Conservation (phyloP, 1,140 invertebrate genomes). For the Aphaenogaster rudis region DNA sequence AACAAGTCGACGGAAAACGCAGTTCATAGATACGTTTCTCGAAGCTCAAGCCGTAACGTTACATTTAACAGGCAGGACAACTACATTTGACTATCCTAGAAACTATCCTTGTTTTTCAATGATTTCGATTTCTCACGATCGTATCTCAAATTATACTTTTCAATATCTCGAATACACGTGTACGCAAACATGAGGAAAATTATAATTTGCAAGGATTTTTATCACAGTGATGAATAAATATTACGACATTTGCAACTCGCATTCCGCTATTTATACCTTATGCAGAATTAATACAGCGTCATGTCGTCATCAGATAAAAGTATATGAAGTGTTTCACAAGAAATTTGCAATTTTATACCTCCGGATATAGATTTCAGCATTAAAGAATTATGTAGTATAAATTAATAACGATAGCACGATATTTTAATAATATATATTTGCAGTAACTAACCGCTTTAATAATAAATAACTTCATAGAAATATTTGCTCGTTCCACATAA, state of each 20-base stretch:
- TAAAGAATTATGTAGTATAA: not conserved
- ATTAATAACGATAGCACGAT: not conserved
- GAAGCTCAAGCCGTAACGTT: not conserved
- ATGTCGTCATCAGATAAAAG: not conserved
- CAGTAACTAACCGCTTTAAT: not conserved
- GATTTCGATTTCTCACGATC: not conserved
- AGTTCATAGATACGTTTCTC: not conserved
- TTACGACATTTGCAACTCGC: not conserved
- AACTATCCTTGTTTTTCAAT: not conserved
- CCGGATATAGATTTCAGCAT: no score
- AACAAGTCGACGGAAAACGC: slow-evolving; percentile 58
- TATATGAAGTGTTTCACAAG: not conserved
- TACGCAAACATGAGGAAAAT: not conserved
- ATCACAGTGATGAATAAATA: slow-evolving; percentile 23
- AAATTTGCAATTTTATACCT: not conserved
- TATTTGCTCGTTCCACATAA: not conserved
- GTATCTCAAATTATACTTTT: not conserved
- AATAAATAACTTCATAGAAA: not conserved
- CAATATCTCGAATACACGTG: not conserved
- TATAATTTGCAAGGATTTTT: slow-evolving; percentile 1
- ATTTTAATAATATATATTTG: not conserved
- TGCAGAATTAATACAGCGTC: not conserved
- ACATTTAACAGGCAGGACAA: not conserved
- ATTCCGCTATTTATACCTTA: not conserved
- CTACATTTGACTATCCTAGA: not conserved